phyloP scores from a whole-genome alignment of 2,113 vertebrate genomes.

The Struthidea cinerea region DNA sequence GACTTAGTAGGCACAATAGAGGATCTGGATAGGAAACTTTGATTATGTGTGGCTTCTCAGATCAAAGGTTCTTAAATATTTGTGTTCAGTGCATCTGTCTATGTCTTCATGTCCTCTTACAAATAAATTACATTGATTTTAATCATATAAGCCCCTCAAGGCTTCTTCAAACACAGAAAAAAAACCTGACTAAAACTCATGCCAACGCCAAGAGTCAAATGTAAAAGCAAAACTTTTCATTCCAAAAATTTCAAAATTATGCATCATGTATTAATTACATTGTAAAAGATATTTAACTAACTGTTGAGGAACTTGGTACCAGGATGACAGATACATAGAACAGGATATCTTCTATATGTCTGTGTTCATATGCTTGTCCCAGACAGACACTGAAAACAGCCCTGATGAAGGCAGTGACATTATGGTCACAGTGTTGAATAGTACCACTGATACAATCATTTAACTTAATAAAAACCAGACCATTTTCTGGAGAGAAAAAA shows the following conservation, averaged over 20 bases:
- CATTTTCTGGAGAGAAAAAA: fast-evolving
- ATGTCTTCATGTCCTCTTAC: not conserved
- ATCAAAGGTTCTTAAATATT: not conserved
- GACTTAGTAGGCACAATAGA: not conserved
- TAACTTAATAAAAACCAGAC: not conserved
- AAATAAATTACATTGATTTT: not conserved
- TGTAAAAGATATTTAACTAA: not conserved
- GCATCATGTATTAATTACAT: not conserved
- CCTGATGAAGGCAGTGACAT: not conserved
- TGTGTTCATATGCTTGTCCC: not conserved
- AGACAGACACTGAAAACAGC: not conserved
- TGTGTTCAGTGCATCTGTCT: not conserved
- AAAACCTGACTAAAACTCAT: not conserved
- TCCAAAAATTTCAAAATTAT: not conserved
- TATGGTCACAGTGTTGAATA: not conserved
- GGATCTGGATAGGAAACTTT: not conserved
- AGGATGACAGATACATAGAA: not conserved
- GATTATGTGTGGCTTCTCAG: not conserved
- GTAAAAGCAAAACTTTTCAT: not conserved
- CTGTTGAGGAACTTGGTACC: not conserved
- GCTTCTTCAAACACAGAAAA: not conserved
- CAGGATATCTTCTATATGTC: not conserved
- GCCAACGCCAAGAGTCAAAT: not conserved
- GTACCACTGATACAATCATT: not conserved
- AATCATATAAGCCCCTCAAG: not conserved